Evolutionary conservation across 1,140 invertebrate species (phyloP), one percentile per base, ranked within the genome.

Genomic region (Bombyx mori): DNA sequence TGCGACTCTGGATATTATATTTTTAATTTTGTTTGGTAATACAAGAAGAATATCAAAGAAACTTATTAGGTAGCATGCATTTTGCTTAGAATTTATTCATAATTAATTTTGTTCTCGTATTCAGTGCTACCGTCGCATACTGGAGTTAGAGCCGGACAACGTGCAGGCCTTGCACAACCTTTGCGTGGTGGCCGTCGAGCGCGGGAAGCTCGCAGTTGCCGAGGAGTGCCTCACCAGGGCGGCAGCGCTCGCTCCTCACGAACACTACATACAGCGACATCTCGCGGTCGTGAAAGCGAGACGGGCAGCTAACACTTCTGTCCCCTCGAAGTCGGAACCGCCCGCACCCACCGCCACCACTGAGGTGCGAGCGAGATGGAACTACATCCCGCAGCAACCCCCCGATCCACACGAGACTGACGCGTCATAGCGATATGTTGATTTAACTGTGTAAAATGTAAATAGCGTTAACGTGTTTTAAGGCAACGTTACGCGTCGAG

Each of bases 161-260:
- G 94, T 98, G 54, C 97, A 99, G 88, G 98, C 96, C 4, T 87
- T 97, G 43, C 98, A 99, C 85, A 99, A 99, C 82, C 88, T 99
- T 5, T 99, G 98, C 88, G 97, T 99, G 0, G 97, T 99, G 0
- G 94, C 95, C 69, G 97, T 99, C 9, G 97, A 99, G 79, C 90
- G 95, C 10, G 97, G 96, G 0, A 92, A 95, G 65, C 88, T 99
- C 8, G 88, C 92, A 1, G 84, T 92, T 50, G 97, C 97, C 0
- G 94, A 96, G 57, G 90, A 92, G 51, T 99, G 97, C 82, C 89
- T 99, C 6, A 89, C 93, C 42, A 90, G 92, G 48, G 96, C 95
- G 1, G 93, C 94, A 46, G 82, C 90, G 7, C 88, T 97, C 12
- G 96, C 96, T 0, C 95, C 96, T 0, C 89, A 92, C 58, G 96